Percentiles rank a stretch among this genome's conserved stretches.
phyloP scores from a whole-genome alignment of 2,888 invertebrate species.

The Cheilosia soror region DNA sequence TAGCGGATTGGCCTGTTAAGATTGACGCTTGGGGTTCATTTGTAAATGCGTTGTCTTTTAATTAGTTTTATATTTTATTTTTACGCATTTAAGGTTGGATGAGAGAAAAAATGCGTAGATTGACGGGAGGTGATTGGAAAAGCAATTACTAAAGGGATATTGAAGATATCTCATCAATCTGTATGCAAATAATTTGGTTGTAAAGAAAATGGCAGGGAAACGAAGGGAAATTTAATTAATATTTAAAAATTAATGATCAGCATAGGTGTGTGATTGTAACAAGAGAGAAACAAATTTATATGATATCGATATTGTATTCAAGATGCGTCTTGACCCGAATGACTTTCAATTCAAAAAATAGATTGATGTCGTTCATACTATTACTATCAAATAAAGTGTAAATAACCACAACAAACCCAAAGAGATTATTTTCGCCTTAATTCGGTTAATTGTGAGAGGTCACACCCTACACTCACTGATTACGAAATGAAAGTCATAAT shows the following conservation, averaged over 20 bases:
- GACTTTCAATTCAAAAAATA: too few species aligned
- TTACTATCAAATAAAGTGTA: too few species aligned
- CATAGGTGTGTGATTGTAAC: too few species aligned
- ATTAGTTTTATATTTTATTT: constrained; percentile 39
- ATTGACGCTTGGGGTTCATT: constrained; percentile 49
- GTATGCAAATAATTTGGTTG: constrained; percentile 41
- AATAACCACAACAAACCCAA: too few species aligned
- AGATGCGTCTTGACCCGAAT: too few species aligned
- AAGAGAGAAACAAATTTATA: too few species aligned
- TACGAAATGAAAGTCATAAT: too few species aligned
- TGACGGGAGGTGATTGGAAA: constrained; percentile 58
- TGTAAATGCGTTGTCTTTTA: constrained; percentile 26
- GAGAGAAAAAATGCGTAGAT: constrained; percentile 20
- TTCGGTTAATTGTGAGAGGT: too few species aligned
- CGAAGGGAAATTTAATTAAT: neutral
- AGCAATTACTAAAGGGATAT: constrained; percentile 70
- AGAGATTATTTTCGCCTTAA: too few species aligned
- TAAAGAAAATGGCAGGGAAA: neutral
- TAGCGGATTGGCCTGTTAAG: constrained; percentile 46
- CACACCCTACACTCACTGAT: too few species aligned
- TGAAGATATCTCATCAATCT: constrained; percentile 67
- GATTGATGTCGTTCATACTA: too few species aligned
- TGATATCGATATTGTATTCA: too few species aligned
- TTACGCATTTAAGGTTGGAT: neutral
- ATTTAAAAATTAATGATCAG: neutral